Conservation (phyloP, 2,888 invertebrate genomes). For the Plebejus melissa region DNA sequence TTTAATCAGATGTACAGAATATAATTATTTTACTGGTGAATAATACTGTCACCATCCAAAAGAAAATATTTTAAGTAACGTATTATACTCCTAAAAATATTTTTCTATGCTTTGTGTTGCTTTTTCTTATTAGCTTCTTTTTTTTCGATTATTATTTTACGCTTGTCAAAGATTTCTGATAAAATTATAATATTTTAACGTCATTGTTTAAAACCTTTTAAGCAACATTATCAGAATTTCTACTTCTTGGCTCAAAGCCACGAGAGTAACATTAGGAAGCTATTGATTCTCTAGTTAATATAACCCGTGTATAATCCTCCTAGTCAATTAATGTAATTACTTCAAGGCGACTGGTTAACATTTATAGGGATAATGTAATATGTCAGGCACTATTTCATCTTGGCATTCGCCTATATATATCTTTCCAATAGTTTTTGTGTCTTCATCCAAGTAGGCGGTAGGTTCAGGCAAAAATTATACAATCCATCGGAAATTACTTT, state of each 20-base stretch:
- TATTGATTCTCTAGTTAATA: conserved; percentile 9
- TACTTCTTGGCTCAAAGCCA: not conserved
- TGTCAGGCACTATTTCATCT: not conserved
- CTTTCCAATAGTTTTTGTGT: not conserved
- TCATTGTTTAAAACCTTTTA: not conserved
- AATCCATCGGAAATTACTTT: too few species aligned
- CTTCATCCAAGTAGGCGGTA: not conserved
- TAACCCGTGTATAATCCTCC: conserved; percentile 6
- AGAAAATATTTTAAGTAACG: too few species aligned
- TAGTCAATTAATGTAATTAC: conserved; percentile 8
- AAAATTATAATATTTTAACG: not conserved
- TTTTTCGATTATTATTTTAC: too few species aligned
- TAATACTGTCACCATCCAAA: too few species aligned
- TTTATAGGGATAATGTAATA: not conserved
- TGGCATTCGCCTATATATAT: not conserved
- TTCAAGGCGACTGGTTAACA: conserved; percentile 12
- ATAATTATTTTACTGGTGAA: too few species aligned
- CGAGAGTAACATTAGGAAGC: not conserved
- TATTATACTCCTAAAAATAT: too few species aligned
- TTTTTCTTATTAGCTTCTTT: not conserved
- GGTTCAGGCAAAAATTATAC: too few species aligned
- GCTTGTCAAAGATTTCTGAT: not conserved
- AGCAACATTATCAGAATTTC: not conserved
- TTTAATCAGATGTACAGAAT: too few species aligned
- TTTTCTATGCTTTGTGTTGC: not conserved